Conservation (phyloP, 1,140 invertebrate species). For the Atopsyche davidsoni region DNA sequence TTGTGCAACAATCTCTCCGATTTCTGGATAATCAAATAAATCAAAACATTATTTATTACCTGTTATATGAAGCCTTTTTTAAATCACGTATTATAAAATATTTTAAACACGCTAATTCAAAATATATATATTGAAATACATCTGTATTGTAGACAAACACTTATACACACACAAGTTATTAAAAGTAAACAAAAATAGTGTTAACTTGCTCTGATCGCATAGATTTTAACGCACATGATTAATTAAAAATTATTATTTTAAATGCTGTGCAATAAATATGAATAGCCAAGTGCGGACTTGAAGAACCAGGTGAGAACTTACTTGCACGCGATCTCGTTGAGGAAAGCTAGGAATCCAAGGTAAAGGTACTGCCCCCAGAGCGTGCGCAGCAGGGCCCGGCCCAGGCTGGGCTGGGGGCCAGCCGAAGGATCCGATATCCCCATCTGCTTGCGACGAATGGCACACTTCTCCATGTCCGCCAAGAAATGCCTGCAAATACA, state of each 20-base stretch:
- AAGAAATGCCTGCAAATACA: slow-evolving; percentile 38
- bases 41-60: no score
- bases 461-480: slow-evolving; percentile 36
- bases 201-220: not conserved
- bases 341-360: slow-evolving; percentile 36
- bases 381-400: slow-evolving; percentile 40
- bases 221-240: not conserved
- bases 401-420: slow-evolving; percentile 34
- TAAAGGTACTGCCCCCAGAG: slow-evolving; percentile 39
- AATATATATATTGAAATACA: not conserved
- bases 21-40: no score
- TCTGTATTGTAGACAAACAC: not conserved
- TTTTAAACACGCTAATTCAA: not conserved
- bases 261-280: not conserved
- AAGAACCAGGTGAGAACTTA: slow-evolving; percentile 25
- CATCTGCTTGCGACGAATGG: slow-evolving; percentile 28
- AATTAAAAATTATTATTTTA: not conserved
- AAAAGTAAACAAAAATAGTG: not conserved
- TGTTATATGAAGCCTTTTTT: no score
- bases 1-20: no score
- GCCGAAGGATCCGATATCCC: not conserved
- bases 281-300: not conserved
- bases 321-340: slow-evolving; percentile 44
- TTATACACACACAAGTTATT: not conserved
- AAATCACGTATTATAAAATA: not conserved